Conservation (phyloP, 2,797 vertebrate species). For the Xenentodon cancila region DNA sequence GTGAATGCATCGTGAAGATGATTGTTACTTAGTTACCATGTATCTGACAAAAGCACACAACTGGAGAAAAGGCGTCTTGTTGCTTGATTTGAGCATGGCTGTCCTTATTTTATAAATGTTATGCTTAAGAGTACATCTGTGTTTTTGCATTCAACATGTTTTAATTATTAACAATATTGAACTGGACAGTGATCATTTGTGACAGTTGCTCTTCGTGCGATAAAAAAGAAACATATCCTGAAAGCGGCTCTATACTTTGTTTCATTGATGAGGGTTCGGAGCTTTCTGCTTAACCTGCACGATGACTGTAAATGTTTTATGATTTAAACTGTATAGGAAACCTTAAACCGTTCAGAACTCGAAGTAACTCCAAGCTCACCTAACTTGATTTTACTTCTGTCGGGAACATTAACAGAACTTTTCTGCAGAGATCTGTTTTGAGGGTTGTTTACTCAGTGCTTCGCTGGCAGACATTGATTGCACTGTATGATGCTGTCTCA, state of each 20-base stretch:
- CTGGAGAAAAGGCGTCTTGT: background rate
- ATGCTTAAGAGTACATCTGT: background rate
- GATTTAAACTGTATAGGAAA: background rate
- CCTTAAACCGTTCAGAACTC: background rate
- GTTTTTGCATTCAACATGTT: no score
- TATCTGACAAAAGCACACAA: background rate
- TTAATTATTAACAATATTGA: no score
- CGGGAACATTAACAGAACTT: background rate
- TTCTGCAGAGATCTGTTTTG: background rate
- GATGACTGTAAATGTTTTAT: constrained; percentile 3
- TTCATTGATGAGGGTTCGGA: background rate
- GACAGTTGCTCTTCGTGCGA: no score
- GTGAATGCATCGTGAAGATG: background rate
- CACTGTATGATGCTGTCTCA: no score
- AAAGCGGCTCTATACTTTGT: background rate
- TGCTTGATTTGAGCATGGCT: no score
- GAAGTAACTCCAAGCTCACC: background rate
- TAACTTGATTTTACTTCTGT: background rate
- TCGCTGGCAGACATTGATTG: no score
- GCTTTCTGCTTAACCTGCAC: background rate
- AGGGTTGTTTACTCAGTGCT: no score
- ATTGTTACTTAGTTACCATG: background rate
- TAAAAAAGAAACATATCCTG: no score
- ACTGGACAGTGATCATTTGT: no score
- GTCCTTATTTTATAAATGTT: background rate